phyloP scores from a whole-genome alignment of 2,888 invertebrate species.

The Pheosia tremula region DNA sequence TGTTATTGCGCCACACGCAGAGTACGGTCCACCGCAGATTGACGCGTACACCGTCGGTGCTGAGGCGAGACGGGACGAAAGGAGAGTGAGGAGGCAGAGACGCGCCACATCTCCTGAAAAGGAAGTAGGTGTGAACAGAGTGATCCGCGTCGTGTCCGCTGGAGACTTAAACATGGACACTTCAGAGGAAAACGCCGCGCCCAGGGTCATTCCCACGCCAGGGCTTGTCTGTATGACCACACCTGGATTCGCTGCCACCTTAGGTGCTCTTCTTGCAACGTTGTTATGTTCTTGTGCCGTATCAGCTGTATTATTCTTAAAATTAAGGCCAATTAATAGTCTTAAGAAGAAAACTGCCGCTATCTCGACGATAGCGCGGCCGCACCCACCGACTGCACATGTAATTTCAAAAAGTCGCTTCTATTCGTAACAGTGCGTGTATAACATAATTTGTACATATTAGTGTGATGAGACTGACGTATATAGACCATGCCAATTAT shows the following conservation, averaged over 20 bases:
- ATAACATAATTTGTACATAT: slow-evolving; percentile 80
- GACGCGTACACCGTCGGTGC: slow-evolving; percentile 83
- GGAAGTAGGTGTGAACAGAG: slow-evolving; percentile 94
- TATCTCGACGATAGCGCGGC: slow-evolving; percentile 74
- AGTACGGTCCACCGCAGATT: slow-evolving; percentile 89
- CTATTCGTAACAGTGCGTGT: slow-evolving; percentile 84
- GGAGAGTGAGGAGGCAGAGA: slow-evolving; percentile 87
- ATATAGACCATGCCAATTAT: slow-evolving; percentile 74
- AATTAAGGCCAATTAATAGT: slow-evolving; percentile 88
- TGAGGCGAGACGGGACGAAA: slow-evolving; percentile 89
- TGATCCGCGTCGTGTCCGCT: slow-evolving; percentile 95
- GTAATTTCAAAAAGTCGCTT: slow-evolving; percentile 86
- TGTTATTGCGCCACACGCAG: slow-evolving; percentile 83
- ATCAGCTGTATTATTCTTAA: slow-evolving; percentile 93
- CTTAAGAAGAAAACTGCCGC: slow-evolving; percentile 83
- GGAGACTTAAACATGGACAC: slow-evolving; percentile 93
- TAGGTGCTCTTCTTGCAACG: slow-evolving; percentile 92
- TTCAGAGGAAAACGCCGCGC: slow-evolving; percentile 87
- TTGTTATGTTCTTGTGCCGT: slow-evolving; percentile 93
- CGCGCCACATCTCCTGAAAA: slow-evolving; percentile 87
- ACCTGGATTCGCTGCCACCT: slow-evolving; percentile 95
- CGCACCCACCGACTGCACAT: slow-evolving; percentile 75
- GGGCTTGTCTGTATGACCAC: slow-evolving; percentile 96
- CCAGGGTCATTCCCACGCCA: slow-evolving; percentile 86
- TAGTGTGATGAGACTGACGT: slow-evolving; percentile 84